Evolutionary conservation across 1,140 invertebrate genomes (phyloP), one percentile per base, ranked within the genome.

Genomic region (Trichomalopsis sarcophagae): DNA sequence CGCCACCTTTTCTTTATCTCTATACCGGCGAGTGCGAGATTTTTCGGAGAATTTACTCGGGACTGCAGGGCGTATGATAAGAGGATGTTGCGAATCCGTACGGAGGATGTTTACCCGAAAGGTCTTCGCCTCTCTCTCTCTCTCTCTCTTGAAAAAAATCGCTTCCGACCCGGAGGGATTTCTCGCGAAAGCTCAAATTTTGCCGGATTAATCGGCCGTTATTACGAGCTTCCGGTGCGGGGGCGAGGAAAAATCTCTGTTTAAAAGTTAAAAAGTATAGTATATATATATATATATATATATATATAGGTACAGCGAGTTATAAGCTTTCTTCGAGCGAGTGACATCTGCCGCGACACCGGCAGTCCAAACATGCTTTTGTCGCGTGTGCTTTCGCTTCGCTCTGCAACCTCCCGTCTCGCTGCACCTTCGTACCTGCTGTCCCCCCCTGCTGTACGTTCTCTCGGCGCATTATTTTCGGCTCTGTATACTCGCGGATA

Each of bases 361-460:
- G 86, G 88, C 89, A 90, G 89, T 90, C 90, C 90, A 91, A 91
- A 91, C 89, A 91, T 79, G 87, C 89, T 11, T 91, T 91, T 90
- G 88, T 91, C 86, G 87, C 87, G 89, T 90, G 88, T n/a, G n/a
- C 89, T 89, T 89, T 89, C 83, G 88, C 87, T 73, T 10, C 27
- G 50, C 68, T 33, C 33, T 33, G 47, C 33, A 47, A 23, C n/a
- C 36, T 27, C 76, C 14, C 44, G 44, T 76, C 13, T 73, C 7
- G 9, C 27, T 73, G 33, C 69, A 73, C 69, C 69, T 73, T 73
- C 69, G 62, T 62, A 62, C 71, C 62, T 80, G 55, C 33, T 40
- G 30, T 30, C 78, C 36, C 30, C n/a, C n/a, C n/a, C n/a, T n/a
- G n/a, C n/a, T n/a, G n/a, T n/a, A n/a, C n/a, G n/a, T n/a, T n/a